Evolutionary conservation across 2,113 vertebrate genomes (phyloP).

Genomic region (Ctenodactylus gundi): DNA sequence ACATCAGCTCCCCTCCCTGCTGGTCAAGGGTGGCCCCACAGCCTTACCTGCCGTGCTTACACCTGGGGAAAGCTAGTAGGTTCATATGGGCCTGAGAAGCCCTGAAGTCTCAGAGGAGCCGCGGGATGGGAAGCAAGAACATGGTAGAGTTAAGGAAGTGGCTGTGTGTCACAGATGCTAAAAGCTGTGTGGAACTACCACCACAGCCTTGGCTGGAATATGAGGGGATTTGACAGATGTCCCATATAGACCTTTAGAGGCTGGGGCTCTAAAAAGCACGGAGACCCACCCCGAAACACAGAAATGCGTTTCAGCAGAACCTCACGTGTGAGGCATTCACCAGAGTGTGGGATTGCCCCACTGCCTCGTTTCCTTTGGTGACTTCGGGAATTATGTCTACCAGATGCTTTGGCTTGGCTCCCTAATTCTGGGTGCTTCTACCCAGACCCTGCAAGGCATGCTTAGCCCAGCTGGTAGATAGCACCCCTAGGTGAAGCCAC

Average conservation of each 20-base stretch:
- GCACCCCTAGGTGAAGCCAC: not conserved
- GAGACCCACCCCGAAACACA: too few relatives aligned
- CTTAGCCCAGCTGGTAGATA: not conserved
- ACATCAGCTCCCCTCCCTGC: not conserved
- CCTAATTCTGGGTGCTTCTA: not conserved
- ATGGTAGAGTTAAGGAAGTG: not conserved
- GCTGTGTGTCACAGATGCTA: not conserved
- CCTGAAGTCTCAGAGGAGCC: not conserved
- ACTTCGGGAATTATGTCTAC: not conserved
- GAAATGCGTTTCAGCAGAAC: too few relatives aligned
- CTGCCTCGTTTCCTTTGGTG: too few relatives aligned
- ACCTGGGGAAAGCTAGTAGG: not conserved
- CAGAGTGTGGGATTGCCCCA: fast-evolving
- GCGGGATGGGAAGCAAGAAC: not conserved
- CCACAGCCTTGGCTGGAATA: not conserved
- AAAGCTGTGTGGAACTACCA: fast-evolving
- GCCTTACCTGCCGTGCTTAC: not conserved
- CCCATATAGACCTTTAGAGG: not conserved
- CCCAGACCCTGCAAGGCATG: fast-evolving
- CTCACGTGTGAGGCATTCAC: too few relatives aligned
- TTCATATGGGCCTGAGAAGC: too few relatives aligned
- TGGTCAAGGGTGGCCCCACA: not conserved
- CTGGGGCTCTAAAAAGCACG: not conserved
- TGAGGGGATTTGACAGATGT: not conserved
- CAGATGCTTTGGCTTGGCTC: not conserved